Conservation (phyloP, 2,888 invertebrate genomes). For the Drosophila sordidula region DNA sequence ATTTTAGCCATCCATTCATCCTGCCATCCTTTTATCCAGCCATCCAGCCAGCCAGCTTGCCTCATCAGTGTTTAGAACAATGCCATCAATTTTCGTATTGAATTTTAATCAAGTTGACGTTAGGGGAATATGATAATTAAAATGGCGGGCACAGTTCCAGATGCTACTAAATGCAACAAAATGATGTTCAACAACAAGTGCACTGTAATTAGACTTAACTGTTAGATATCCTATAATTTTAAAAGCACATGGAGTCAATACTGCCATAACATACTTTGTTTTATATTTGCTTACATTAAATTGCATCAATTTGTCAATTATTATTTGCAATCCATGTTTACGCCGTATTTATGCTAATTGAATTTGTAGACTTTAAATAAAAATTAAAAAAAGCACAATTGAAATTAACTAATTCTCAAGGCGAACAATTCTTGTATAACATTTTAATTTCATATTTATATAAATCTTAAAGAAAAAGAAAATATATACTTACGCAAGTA, state of each 20-base stretch:
- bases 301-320: too few species aligned
- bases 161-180: conserved; percentile 39
- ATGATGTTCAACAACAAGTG: conserved; percentile 20
- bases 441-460: too few species aligned
- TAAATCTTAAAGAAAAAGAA: too few species aligned
- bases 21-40: conserved; percentile 19
- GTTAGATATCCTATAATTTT: conserved; percentile 7
- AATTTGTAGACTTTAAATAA: too few species aligned
- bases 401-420: too few species aligned
- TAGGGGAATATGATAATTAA: conserved; percentile 67
- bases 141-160: conserved; percentile 42
- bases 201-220: conserved; percentile 5
- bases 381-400: too few species aligned
- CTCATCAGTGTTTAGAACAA: conserved; percentile 69
- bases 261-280: too few species aligned
- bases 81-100: conserved; percentile 65
- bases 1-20: conserved; percentile 11
- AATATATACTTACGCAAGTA: too few species aligned
- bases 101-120: conserved; percentile 78
- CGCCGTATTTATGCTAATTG: too few species aligned
- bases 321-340: too few species aligned
- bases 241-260: neutral
- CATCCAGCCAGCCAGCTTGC: conserved; percentile 16
- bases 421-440: too few species aligned
- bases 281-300: too few species aligned